A percentile compares a stretch with the other conserved stretches of the same genome.
Conservation (phyloP, 2,888 invertebrate species). For the Andrena dorsata region DNA sequence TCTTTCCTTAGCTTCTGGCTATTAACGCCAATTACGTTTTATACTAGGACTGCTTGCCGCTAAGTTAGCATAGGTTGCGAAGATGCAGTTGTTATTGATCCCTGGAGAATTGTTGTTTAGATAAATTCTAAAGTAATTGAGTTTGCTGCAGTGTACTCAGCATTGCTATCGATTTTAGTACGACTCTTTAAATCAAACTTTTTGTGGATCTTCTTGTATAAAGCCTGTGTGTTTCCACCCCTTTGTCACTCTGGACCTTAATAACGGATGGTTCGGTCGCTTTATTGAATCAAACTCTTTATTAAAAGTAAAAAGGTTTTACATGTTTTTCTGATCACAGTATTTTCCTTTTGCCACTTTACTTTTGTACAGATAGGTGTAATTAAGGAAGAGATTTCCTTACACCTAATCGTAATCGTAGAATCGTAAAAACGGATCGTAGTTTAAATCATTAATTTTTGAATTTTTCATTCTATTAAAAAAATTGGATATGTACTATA, state of each 20-base stretch:
- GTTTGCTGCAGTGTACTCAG: background rate
- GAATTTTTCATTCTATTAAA: too few relatives aligned
- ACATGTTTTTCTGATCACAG: background rate
- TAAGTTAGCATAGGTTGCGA: background rate
- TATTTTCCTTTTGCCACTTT: too few relatives aligned
- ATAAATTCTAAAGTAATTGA: constrained; percentile 6
- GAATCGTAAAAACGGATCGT: too few relatives aligned
- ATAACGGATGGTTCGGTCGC: background rate
- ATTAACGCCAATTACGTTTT: background rate
- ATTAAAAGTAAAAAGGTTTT: too few relatives aligned
- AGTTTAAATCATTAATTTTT: too few relatives aligned
- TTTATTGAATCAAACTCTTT: too few relatives aligned
- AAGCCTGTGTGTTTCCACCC: background rate
- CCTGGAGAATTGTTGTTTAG: constrained; percentile 11
- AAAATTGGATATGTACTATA: too few relatives aligned
- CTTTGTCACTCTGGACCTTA: background rate
- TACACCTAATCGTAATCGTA: too few relatives aligned
- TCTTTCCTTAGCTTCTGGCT: constrained; percentile 10
- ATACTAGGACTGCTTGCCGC: background rate
- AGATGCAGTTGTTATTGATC: background rate
- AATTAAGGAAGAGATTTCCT: too few relatives aligned
- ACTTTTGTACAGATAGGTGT: too few relatives aligned
- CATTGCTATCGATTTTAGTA: background rate
- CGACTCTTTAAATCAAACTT: background rate
- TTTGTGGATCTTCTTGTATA: background rate